A percentile compares a stretch with the other conserved stretches of the same genome.
Evolutionary conservation across 2,888 invertebrate genomes (phyloP).

Genomic region (Brachyptera putata): DNA sequence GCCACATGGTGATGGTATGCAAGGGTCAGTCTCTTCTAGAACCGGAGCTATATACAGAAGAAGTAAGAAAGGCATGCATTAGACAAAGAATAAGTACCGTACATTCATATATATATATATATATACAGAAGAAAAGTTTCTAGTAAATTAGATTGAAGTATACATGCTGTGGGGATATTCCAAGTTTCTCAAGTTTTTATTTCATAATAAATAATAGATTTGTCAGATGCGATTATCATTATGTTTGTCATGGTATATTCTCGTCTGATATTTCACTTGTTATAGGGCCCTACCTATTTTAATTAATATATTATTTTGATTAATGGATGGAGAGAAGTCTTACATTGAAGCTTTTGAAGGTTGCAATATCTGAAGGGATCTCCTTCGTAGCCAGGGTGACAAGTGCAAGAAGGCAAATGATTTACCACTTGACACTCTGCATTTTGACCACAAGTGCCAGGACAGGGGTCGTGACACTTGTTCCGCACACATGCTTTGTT

Average conservation of each 20-base stretch:
- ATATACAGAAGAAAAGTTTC: too few species aligned
- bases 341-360: constrained; percentile 26
- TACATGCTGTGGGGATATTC: too few species aligned
- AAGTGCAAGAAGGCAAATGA: constrained; percentile 52
- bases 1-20: constrained; percentile 70
- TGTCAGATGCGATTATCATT: too few species aligned
- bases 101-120: too few species aligned
- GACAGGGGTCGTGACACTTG: constrained; percentile 56
- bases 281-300: too few species aligned
- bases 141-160: not conserved
- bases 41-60: constrained; percentile 11
- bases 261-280: too few species aligned
- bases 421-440: constrained; percentile 44
- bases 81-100: constrained; percentile 22
- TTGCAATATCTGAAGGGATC: constrained; percentile 47
- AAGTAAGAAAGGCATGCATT: constrained; percentile 23
- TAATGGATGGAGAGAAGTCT: constrained; percentile 4
- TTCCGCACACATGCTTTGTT: constrained; percentile 53
- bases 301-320: too few species aligned
- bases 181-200: too few species aligned
- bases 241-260: too few species aligned
- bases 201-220: not conserved
- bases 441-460: constrained; percentile 51
- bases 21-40: constrained; percentile 45
- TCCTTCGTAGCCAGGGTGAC: constrained; percentile 61